These are phyloP conservation scores for Hucho hucho DNA, from an alignment of 2,113 vertebrate genomes.

Conservation along the genomic window DNA sequence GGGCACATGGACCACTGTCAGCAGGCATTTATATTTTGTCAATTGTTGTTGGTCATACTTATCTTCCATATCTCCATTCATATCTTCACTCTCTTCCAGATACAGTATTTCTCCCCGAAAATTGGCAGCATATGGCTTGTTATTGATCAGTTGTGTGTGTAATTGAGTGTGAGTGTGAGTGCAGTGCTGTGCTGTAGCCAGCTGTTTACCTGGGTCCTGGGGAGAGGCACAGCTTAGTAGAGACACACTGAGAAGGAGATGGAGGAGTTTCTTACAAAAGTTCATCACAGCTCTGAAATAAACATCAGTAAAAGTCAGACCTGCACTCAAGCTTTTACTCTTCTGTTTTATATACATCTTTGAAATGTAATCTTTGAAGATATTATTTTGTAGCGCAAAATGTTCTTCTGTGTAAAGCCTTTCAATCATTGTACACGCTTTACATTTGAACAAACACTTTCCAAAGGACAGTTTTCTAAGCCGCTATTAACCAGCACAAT, in stretches of 20 bases:
- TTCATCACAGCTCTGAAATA: slow-evolving; percentile 44
- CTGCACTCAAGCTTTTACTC: neutral
- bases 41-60: too few relatives aligned
- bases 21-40: too few relatives aligned
- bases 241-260: slow-evolving; percentile 29
- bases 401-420: too few relatives aligned
- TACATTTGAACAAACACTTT: too few relatives aligned
- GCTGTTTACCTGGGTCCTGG: slow-evolving; percentile 32
- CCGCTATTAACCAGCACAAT: too few relatives aligned
- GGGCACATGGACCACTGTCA: too few relatives aligned
- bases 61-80: too few relatives aligned
- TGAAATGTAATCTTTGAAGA: too few relatives aligned
- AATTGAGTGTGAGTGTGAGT: neutral
- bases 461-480: too few relatives aligned
- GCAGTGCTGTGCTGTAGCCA: neutral
- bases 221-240: slow-evolving; percentile 27
- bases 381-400: too few relatives aligned
- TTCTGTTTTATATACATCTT: too few relatives aligned
- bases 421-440: too few relatives aligned
- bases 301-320: neutral
- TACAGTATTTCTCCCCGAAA: neutral
- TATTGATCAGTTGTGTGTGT: neutral
- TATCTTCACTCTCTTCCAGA: neutral
- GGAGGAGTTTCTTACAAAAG: slow-evolving; percentile 13
- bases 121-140: neutral